A percentile compares a stretch with the other conserved stretches of the same genome.
Evolutionary conservation across 2,113 vertebrate species (phyloP).

Genomic region (Clinocottus analis): DNA sequence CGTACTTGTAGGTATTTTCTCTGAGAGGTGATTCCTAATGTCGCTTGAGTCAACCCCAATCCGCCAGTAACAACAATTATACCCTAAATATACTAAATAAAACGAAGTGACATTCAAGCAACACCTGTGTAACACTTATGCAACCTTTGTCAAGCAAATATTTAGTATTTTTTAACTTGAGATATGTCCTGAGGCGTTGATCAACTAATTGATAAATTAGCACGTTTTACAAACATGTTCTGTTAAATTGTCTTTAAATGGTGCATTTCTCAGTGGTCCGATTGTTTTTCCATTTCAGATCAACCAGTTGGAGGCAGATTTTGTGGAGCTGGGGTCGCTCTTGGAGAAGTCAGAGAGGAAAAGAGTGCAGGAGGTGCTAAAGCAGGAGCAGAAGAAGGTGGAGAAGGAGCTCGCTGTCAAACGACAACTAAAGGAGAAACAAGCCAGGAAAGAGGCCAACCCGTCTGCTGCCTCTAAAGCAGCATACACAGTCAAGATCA

Average conservation of each 20-base stretch:
- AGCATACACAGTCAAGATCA: constrained; percentile 94
- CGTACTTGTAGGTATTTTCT: neutral
- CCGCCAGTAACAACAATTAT: neutral
- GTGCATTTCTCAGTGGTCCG: neutral
- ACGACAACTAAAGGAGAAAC: constrained; percentile 82
- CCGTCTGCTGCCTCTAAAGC: constrained; percentile 77
- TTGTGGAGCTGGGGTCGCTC: constrained; percentile 88
- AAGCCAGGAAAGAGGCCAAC: constrained; percentile 82
- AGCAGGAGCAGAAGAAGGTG: constrained; percentile 89
- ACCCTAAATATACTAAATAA: neutral
- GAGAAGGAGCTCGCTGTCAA: constrained; percentile 90
- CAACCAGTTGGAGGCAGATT: constrained; percentile 89
- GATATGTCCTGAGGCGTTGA: neutral
- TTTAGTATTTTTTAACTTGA: neutral
- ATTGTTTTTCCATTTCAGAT: constrained; percentile 68
- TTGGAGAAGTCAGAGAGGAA: constrained; percentile 86
- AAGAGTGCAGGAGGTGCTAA: constrained; percentile 86
- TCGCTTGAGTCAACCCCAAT: neutral
- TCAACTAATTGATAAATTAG: neutral
- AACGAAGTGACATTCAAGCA: neutral
- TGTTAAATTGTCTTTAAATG: neutral
- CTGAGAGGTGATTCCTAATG: neutral
- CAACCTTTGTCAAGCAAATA: neutral
- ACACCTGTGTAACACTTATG: no score
- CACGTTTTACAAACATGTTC: neutral